Evolutionary conservation across 2,888 invertebrate genomes (phyloP).

Genomic region (Cordilura impudica): DNA sequence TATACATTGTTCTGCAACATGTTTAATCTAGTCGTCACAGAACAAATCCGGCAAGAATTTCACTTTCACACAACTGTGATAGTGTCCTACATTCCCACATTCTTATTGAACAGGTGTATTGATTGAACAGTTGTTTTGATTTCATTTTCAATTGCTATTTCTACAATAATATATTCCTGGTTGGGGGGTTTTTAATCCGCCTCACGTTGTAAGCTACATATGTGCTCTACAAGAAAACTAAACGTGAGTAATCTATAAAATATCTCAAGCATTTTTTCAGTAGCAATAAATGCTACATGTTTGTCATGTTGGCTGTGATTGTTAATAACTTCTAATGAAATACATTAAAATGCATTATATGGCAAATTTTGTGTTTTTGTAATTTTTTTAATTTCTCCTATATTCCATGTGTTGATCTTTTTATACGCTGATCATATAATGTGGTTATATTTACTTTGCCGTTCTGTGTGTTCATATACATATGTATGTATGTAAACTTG

Average conservation of each 20-base stretch:
- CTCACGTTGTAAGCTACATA: neutral
- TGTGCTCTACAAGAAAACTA: neutral
- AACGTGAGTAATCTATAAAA: neutral
- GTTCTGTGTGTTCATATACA: no score
- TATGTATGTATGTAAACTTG: no score
- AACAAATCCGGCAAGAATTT: neutral
- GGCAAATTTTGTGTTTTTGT: slow-evolving; percentile 17
- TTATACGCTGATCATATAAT: no score
- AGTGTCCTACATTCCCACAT: neutral
- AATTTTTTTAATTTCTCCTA: no score
- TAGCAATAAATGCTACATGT: neutral
- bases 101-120: no score
- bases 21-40: neutral
- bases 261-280: neutral
- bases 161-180: neutral
- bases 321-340: slow-evolving; percentile 29
- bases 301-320: slow-evolving; percentile 5
- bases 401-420: no score
- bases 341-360: slow-evolving; percentile 48
- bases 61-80: neutral
- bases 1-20: neutral
- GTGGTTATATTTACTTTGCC: no score
- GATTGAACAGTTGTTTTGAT: neutral
- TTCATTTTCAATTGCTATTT: neutral
- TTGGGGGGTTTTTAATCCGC: neutral